Conservation (phyloP, 2,113 vertebrate species). For the Nettapus auritus region DNA sequence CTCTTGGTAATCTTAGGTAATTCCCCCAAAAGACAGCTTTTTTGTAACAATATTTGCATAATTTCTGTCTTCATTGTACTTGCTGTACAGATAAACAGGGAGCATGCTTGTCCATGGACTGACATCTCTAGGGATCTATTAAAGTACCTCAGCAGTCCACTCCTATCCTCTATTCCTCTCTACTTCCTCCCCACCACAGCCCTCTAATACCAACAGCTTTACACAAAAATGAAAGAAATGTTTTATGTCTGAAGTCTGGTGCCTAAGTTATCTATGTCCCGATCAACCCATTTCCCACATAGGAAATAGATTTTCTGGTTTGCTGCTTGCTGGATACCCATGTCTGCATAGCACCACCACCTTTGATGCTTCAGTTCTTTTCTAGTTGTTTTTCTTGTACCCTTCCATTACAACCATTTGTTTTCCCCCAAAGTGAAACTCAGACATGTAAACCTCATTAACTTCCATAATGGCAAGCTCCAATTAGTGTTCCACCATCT, state of each 20-base stretch:
- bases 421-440: not conserved
- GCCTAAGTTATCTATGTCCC: not conserved
- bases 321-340: not conserved
- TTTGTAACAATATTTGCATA: not conserved
- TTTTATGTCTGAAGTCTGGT: not conserved
- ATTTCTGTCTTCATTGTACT: not conserved
- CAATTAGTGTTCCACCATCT: not conserved
- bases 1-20: not conserved
- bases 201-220: not conserved
- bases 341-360: fast-evolving
- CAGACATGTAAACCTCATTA: not conserved
- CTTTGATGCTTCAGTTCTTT: not conserved
- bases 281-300: not conserved
- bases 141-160: not conserved
- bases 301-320: not conserved
- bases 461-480: not conserved
- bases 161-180: not conserved
- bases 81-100: not conserved
- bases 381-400: not conserved
- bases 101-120: not conserved
- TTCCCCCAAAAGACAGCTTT: not conserved
- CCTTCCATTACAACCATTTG: not conserved
- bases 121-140: not conserved
- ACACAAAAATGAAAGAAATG: not conserved
- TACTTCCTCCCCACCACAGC: not conserved